Evolutionary conservation across 2,113 vertebrate species (phyloP), one percentile per base, ranked within the genome.

Genomic region (Pygoscelis adeliae): DNA sequence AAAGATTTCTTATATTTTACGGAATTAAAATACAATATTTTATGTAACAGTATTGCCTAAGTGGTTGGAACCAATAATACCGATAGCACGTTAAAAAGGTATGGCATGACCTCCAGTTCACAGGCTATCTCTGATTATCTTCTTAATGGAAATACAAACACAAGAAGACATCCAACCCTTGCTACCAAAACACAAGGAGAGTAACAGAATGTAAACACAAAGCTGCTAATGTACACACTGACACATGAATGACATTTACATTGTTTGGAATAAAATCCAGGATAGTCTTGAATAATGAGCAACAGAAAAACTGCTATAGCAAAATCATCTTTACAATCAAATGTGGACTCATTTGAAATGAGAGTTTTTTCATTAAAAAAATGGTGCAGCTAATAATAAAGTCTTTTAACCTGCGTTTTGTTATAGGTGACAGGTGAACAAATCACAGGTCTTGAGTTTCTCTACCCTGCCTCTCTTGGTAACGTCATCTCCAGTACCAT

Each of bases 341-440:
- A 72, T 0, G 0, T 0, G 1, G 84, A 38, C 56, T 94, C 82
- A 20, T 74, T 82, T 74, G 92, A 92, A 95, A 92, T 7, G 38
- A 79, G 88, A 72, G n/a, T 18, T 92, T 94, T 96, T 96, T 70
- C 69, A 36, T 86, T 74, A 6, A 91, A 94, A 94, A 97, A 96
- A 72, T 5, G 40, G 78, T 86, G 93, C 89, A 22, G 91, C 84
- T 96, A 96, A 96, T 97, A 97, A 97, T 97, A 88, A 97, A 95
- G 96, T 95, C 96, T 97, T 80, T 30, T 97, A 98, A 98, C 97
- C 98, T 98, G 97, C 93, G 96, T 98, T 98, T 97, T 97, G 97
- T 97, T 96, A 96, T 95, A 98, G 98, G 98, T 98, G 98, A 98
- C 98, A 99, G 98, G 98, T 99, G 98, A 98, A 98, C 97, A 91